Percentiles rank a stretch among this genome's conserved stretches.
Evolutionary conservation across 2,888 invertebrate species (phyloP).

Genomic region (Stictocephala bisonia): DNA sequence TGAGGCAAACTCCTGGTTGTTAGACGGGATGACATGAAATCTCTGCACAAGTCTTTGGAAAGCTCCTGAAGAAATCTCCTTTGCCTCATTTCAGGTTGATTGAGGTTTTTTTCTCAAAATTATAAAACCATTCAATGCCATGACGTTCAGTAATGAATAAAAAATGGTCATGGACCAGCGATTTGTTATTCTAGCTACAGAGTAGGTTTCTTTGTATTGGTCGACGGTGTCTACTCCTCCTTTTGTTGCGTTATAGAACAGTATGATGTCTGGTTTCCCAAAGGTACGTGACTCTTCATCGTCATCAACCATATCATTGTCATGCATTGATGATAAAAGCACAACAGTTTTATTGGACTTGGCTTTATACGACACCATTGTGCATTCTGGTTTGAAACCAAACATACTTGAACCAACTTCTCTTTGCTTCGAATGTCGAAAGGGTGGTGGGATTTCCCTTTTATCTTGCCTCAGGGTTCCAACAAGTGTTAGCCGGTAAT

Average conservation of each 20-base stretch:
- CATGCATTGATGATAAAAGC: conserved; percentile 53
- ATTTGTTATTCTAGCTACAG: conserved; percentile 4
- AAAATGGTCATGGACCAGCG: conserved; percentile 16
- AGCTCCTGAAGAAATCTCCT: background rate
- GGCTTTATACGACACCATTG: conserved; percentile 57
- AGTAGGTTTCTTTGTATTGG: background rate
- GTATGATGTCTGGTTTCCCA: conserved; percentile 19
- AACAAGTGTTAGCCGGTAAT: conserved; percentile 52
- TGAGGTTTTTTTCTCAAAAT: conserved; percentile 17
- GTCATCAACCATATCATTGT: conserved; percentile 38
- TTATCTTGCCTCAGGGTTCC: conserved; percentile 57
- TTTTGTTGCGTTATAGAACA: conserved; percentile 30
- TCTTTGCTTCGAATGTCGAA: conserved; percentile 45
- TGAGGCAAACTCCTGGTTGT: background rate
- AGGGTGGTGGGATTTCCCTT: conserved; percentile 51
- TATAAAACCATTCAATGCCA: background rate
- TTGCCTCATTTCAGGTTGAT: background rate
- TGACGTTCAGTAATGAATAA: conserved; percentile 15
- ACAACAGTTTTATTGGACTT: conserved; percentile 57
- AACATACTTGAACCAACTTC: conserved; percentile 9
- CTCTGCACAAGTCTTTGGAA: conserved; percentile 10
- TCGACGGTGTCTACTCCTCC: conserved; percentile 31
- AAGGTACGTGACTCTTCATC: background rate
- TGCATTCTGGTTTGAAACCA: conserved; percentile 36
- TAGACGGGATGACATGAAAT: background rate